Evolutionary conservation across 2,113 vertebrate species (phyloP).

Genomic region (Bos javanicus): DNA sequence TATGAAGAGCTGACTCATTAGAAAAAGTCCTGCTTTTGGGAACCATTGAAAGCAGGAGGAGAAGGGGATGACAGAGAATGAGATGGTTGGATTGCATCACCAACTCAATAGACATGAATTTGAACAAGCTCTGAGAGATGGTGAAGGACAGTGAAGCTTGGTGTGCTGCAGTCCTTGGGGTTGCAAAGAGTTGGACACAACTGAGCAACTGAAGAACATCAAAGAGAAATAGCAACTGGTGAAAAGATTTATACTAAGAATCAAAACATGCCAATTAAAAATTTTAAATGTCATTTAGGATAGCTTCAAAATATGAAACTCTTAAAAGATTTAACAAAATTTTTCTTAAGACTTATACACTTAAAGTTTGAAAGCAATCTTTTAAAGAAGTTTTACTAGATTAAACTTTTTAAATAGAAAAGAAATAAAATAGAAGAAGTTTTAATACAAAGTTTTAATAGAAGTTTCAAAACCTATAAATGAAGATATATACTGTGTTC

Average conservation of each 20-base stretch:
- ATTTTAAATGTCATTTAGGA: background rate
- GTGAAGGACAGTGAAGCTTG: background rate
- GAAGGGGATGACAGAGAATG: background rate
- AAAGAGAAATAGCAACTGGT: background rate
- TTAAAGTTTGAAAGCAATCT: background rate
- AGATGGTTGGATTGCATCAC: background rate
- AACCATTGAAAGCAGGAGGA: background rate
- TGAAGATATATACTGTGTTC: background rate
- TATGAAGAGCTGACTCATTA: background rate
- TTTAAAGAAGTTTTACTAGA: background rate
- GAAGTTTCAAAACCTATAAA: background rate
- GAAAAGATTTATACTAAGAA: background rate
- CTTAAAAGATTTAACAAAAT: background rate
- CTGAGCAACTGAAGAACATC: background rate
- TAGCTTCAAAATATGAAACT: background rate
- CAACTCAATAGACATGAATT: background rate
- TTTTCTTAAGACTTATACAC: background rate
- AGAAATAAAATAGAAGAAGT: background rate
- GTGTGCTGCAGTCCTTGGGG: background rate
- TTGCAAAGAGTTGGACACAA: background rate
- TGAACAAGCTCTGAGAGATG: background rate
- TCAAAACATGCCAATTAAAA: background rate
- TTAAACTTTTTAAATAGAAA: background rate
- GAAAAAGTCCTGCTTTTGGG: background rate
- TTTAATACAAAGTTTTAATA: background rate